Conservation (phyloP, 2,113 vertebrate genomes). For the Salvelinus alpinus region DNA sequence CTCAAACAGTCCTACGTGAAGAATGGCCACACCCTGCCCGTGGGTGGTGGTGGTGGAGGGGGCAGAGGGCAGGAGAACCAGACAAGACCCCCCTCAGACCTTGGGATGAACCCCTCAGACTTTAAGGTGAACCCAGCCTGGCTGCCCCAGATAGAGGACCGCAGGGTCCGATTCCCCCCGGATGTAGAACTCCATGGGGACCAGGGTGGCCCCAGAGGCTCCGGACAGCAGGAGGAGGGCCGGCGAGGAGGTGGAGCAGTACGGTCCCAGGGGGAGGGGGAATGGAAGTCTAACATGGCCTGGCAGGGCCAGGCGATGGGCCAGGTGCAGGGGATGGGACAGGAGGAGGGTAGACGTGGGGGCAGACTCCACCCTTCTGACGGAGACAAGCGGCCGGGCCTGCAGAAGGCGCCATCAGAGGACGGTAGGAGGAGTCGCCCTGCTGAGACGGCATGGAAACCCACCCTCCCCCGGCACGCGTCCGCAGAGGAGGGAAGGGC, state of each 20-base stretch:
- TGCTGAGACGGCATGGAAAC: constrained; percentile 74
- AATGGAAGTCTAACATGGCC: constrained; percentile 62
- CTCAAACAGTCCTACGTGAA: constrained; percentile 78
- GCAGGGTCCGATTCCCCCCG: constrained; percentile 60
- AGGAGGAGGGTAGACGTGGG: constrained; percentile 50
- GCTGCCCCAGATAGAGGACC: constrained; percentile 74
- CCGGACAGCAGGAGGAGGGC: constrained; percentile 56
- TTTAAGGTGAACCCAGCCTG: constrained; percentile 75
- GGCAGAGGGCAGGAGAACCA: constrained; percentile 63
- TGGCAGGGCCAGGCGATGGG: constrained; percentile 56
- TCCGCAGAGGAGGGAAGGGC: constrained; percentile 82
- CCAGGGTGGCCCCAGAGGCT: constrained; percentile 35
- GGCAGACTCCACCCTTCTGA: constrained; percentile 61
- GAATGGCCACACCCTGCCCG: constrained; percentile 89
- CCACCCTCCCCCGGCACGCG: constrained; percentile 75
- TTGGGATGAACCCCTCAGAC: constrained; percentile 50
- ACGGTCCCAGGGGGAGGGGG: constrained; percentile 57
- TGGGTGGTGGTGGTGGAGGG: constrained; percentile 48
- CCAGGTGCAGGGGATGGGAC: constrained; percentile 36
- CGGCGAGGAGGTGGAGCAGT: constrained; percentile 52
- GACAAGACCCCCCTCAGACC: constrained; percentile 64
- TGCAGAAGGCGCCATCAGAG: constrained; percentile 78
- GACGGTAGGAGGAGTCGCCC: constrained; percentile 70
- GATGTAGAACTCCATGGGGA: constrained; percentile 59
- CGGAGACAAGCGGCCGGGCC: constrained; percentile 64